phyloP scores from a whole-genome alignment of 2,888 invertebrate genomes.

The Microplitis manilae region DNA sequence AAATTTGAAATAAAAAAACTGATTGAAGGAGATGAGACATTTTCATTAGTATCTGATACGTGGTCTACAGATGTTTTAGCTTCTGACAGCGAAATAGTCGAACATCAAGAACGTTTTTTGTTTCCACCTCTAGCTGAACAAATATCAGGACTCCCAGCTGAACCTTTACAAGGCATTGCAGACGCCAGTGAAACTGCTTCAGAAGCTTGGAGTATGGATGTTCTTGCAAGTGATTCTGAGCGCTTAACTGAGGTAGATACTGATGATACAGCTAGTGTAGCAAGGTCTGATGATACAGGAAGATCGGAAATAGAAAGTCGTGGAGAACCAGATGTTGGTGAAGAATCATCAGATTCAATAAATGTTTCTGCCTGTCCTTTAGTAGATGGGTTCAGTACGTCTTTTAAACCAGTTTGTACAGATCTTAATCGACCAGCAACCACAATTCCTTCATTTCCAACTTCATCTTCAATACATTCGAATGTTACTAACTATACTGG shows the following conservation, averaged over 20 bases:
- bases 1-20: conserved; percentile 93
- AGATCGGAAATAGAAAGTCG: conserved; percentile 74
- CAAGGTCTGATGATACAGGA: conserved; percentile 84
- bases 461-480: conserved; percentile 58
- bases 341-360: conserved; percentile 69
- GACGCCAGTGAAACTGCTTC: conserved; percentile 94
- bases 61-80: conserved; percentile 99
- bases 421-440: conserved; percentile 58
- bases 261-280: conserved; percentile 78
- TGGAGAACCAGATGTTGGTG: conserved; percentile 70
- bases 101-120: conserved; percentile 78
- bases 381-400: conserved; percentile 55
- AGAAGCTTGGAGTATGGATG: conserved; percentile 99
- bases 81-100: conserved; percentile 95
- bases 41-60: conserved; percentile 97
- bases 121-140: conserved; percentile 66
- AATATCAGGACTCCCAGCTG: conserved; percentile 69
- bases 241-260: conserved; percentile 89
- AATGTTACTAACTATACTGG: conserved; percentile 69
- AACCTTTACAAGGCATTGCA: conserved; percentile 72
- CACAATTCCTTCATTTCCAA: conserved; percentile 62
- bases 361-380: conserved; percentile 54
- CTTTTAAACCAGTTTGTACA: conserved; percentile 69
- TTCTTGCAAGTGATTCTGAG: conserved; percentile 92
- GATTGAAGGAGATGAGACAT: conserved; percentile 89